Conservation (phyloP, 2,888 invertebrate genomes). For the Drosophila ezoana region DNA sequence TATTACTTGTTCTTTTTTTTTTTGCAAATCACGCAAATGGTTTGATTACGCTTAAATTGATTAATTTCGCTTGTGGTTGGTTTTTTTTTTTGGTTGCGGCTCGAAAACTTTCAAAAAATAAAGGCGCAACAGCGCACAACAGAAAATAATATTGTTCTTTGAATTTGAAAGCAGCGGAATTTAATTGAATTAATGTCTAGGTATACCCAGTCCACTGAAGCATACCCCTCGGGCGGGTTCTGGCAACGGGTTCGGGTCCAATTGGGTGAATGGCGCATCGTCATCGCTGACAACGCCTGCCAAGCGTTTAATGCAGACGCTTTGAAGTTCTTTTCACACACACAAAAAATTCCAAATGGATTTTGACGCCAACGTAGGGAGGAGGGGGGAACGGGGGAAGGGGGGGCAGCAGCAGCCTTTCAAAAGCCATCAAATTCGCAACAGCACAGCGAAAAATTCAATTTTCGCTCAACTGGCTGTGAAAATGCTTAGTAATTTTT, state of each 20-base stretch:
- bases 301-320: slow-evolving; percentile 31
- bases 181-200: slow-evolving; percentile 67
- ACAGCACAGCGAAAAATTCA: slow-evolving; percentile 25
- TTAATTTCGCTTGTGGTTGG: slow-evolving; percentile 47
- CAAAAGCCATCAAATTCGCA: slow-evolving; percentile 28
- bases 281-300: slow-evolving; percentile 21
- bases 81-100: background rate
- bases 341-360: slow-evolving; percentile 44
- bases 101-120: slow-evolving; percentile 26
- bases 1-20: slow-evolving; percentile 22
- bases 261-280: slow-evolving; percentile 22
- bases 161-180: slow-evolving; percentile 49
- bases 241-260: slow-evolving; percentile 22
- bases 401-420: slow-evolving; percentile 18
- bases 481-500: slow-evolving; percentile 30
- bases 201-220: slow-evolving; percentile 1
- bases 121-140: slow-evolving; percentile 4
- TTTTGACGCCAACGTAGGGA: slow-evolving; percentile 5
- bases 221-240: slow-evolving; percentile 25
- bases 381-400: no score
- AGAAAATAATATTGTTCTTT: slow-evolving; percentile 29
- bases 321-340: slow-evolving; percentile 54
- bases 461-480: slow-evolving; percentile 30
- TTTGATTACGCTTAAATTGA: slow-evolving; percentile 77
- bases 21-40: slow-evolving; percentile 62